Evolutionary conservation across 2,113 vertebrate species (phyloP).

Genomic region (Rana temporaria): DNA sequence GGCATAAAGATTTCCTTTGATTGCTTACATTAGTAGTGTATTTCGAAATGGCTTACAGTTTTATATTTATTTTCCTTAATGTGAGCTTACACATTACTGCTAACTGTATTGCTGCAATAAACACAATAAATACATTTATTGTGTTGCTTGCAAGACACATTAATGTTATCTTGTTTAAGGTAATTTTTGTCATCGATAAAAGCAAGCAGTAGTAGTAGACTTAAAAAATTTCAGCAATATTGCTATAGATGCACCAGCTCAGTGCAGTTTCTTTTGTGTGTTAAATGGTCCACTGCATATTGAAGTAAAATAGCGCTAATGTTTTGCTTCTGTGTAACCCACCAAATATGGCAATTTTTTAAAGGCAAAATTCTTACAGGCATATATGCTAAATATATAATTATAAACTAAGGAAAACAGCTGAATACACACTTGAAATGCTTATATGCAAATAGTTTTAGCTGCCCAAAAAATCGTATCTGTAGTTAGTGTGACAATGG

Average conservation of each 20-base stretch:
- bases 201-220: not conserved
- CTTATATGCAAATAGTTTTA: no score
- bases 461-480: no score
- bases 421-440: no score
- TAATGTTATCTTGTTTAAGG: not conserved
- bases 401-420: no score
- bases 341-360: no score
- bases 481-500: no score
- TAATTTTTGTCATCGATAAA: not conserved
- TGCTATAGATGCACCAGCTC: not conserved
- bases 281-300: not conserved
- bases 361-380: no score
- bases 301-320: not conserved
- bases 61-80: not conserved
- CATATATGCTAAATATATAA: no score
- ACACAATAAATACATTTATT: not conserved
- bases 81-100: not conserved
- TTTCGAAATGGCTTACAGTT: constrained; percentile 1
- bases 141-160: not conserved
- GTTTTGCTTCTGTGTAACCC: not conserved
- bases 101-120: constrained; percentile 10
- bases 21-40: constrained; percentile 6
- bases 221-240: not conserved
- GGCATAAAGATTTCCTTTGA: constrained; percentile 6
- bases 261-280: not conserved